These are phyloP conservation scores for Plusia festucae DNA, from an alignment of 2,888 invertebrate species.

Conservation along the genomic window DNA sequence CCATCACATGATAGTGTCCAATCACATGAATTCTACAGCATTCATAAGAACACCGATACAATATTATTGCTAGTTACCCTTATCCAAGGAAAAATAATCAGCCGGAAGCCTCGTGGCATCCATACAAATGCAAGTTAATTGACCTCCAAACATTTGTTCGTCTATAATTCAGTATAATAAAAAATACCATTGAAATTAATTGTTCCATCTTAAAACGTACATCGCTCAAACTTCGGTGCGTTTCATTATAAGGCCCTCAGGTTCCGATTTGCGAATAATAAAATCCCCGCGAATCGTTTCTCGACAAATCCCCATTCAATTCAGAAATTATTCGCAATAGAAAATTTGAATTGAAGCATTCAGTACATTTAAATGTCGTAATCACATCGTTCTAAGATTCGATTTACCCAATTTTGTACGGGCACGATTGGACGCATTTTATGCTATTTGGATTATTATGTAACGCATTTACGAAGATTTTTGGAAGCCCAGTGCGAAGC, in stretches of 20 bases:
- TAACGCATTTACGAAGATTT: conserved; percentile 20
- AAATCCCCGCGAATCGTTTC: conserved; percentile 68
- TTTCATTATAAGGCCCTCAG: conserved; percentile 41
- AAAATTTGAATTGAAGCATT: conserved; percentile 68
- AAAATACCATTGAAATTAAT: conserved; percentile 16
- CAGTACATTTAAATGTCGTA: conserved; percentile 66
- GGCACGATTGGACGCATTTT: conserved; percentile 57
- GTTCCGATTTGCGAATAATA: conserved; percentile 64
- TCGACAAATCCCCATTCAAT: conserved; percentile 68
- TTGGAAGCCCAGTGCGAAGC: background rate
- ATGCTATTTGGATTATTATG: conserved; percentile 52
- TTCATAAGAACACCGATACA: conserved; percentile 1
- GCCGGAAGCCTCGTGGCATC: conserved; percentile 1
- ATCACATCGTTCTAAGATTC: conserved; percentile 66
- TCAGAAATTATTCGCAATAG: conserved; percentile 68
- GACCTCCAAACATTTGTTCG: conserved; percentile 4
- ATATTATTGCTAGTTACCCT: conserved; percentile 3
- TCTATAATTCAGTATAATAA: conserved; percentile 13
- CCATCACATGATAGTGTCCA: background rate
- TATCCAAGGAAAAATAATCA: background rate
- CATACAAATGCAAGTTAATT: conserved; percentile 4
- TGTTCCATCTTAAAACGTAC: conserved; percentile 37
- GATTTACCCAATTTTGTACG: conserved; percentile 66
- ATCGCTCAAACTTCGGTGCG: conserved; percentile 19
- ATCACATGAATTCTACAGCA: background rate